Evolutionary conservation across 1,140 invertebrate species (phyloP).

Genomic region (Caenorhabditis tropicalis): DNA sequence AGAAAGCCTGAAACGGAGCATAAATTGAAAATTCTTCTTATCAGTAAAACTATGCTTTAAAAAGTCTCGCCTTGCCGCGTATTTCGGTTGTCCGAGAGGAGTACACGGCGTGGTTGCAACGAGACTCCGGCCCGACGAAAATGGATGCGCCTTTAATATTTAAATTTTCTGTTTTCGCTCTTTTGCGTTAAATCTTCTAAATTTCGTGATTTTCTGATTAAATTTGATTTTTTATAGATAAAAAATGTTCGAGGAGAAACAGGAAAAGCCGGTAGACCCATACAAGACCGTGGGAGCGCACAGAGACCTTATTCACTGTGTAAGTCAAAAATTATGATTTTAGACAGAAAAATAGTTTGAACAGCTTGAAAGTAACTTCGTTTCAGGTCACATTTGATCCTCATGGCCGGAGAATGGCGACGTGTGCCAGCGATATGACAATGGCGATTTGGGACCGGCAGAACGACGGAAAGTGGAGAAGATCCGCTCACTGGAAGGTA

Average conservation of each 20-base stretch:
- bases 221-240: too few relatives aligned
- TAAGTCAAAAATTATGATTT: slow-evolving; percentile 2
- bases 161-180: neutral
- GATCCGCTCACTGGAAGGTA: slow-evolving; percentile 50
- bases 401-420: slow-evolving; percentile 45
- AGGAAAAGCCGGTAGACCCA: neutral
- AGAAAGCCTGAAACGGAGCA: neutral
- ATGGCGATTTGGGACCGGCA: slow-evolving; percentile 48
- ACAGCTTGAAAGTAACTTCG: neutral
- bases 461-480: slow-evolving; percentile 32
- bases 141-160: neutral
- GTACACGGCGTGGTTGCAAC: neutral
- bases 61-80: neutral
- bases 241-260: neutral
- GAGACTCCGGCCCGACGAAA: neutral
- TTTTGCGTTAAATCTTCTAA: neutral
- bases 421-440: slow-evolving; percentile 38
- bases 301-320: slow-evolving; percentile 20
- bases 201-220: neutral
- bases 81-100: neutral
- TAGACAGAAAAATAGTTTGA: neutral
- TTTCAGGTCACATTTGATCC: slow-evolving; percentile 45
- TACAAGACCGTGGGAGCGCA: neutral
- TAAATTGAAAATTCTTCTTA: neutral
- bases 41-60: too few relatives aligned